Evolutionary conservation across 2,113 vertebrate species (phyloP).

Genomic region (Nothoprocta pentlandii): DNA sequence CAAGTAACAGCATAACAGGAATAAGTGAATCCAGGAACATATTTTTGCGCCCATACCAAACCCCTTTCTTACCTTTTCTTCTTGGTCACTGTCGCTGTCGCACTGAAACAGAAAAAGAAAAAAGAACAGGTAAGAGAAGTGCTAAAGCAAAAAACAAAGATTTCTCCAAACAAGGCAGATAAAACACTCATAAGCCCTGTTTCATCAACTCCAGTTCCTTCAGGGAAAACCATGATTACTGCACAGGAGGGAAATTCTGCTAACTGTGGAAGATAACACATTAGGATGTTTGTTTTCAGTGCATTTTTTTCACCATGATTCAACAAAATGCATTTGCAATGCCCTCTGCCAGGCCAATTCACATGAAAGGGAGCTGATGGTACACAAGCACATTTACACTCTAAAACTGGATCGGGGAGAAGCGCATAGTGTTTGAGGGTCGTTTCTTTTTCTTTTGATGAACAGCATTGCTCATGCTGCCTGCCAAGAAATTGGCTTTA

Average conservation of each 20-base stretch:
- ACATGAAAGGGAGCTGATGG: not conserved
- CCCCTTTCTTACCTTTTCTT: slow-evolving; percentile 91
- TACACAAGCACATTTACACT: not conserved
- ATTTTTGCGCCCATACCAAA: not conserved
- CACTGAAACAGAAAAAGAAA: slow-evolving; percentile 82
- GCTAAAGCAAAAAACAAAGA: not conserved
- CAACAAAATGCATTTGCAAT: not conserved
- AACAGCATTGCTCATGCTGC: not conserved
- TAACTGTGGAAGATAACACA: not conserved
- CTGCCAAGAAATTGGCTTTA: not conserved
- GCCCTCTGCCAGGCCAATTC: not conserved
- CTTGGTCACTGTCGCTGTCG: slow-evolving; percentile 95
- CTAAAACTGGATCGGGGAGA: not conserved
- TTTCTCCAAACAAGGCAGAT: not conserved
- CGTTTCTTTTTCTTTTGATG: not conserved
- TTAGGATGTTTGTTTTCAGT: not conserved
- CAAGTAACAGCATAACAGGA: slow-evolving; percentile 19
- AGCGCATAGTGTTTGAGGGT: not conserved
- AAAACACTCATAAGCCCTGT: not conserved
- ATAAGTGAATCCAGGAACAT: not conserved
- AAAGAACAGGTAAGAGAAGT: slow-evolving; percentile 35
- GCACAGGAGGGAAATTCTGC: accelerated
- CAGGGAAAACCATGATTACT: not conserved
- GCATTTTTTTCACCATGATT: not conserved
- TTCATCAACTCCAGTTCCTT: not conserved